Evolutionary conservation across 2,797 vertebrate genomes (phyloP), one percentile per base, ranked within the genome.

Genomic region (Sebastes trivittatus): DNA sequence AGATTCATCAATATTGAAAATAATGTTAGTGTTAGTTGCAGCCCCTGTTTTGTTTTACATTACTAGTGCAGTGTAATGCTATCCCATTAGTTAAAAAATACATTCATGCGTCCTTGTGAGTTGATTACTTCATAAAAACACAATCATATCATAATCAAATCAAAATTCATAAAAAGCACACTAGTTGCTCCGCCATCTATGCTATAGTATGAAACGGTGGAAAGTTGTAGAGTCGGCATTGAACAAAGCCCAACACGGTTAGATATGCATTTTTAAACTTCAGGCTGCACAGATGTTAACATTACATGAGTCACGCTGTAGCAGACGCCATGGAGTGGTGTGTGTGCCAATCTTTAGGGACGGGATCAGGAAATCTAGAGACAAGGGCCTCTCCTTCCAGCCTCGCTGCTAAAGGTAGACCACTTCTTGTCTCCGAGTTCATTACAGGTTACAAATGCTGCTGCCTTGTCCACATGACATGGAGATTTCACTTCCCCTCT

Each of bases 401-500:
- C 60, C 20, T 58, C 70, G 22, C 18, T 4, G 27, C 23, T 32
- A 4, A 69, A 86, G 32, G 42, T 46, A 11, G 56, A 65, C 58
- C 73, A 23, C 49, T 22, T 72, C 60, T 25, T 34, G 61, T 62
- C 22, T 13, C 69, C 0, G 34, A 79, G 78, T 84, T 89, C 73
- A 79, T 73, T 68, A 65, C 65, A 75, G 61, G 75, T 82, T 70
- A 83, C 67, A 80, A 78, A 84, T 59, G 11, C 62, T 42, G 25
- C 61, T 36, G 34, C 46, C 77, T 69, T n/a, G 62, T 49, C 62
- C 84, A 11, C 66, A 74, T 23, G 72, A 66, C 75, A 70, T 29
- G 42, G 62, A 82, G 68, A 86, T 82, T 66, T 89, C 77, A 65
- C 83, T 76, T 62, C 27, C 58, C 62, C 23, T 59, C 55, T 54